Percentiles rank a stretch among this genome's conserved stretches.
Conservation (phyloP, 2,888 invertebrate genomes). For the Ochropacha duplaris region DNA sequence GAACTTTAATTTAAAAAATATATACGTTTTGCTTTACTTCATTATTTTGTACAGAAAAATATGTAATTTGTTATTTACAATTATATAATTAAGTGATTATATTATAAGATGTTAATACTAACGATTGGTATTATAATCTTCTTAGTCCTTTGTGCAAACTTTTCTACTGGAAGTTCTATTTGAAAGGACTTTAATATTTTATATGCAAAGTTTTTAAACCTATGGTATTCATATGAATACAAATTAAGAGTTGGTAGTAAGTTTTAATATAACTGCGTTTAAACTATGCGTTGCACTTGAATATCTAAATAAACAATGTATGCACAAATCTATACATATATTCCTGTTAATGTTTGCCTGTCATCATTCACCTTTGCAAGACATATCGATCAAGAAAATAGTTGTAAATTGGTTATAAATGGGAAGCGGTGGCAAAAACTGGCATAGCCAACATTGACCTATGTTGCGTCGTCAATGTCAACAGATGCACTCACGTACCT, state of each 20-base stretch:
- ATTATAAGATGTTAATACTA: neutral
- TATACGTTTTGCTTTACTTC: neutral
- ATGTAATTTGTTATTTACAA: too few species aligned
- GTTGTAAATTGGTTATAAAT: too few species aligned
- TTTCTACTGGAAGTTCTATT: constrained; percentile 1
- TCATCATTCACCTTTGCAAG: too few species aligned
- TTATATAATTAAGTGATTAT: neutral
- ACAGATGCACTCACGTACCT: too few species aligned
- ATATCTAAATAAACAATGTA: neutral
- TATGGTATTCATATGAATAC: neutral
- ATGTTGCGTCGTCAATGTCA: too few species aligned
- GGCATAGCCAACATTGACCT: too few species aligned
- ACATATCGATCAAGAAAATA: too few species aligned
- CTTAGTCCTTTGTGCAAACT: constrained; percentile 8
- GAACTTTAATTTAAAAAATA: neutral
- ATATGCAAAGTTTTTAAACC: constrained; percentile 15
- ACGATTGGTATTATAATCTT: neutral
- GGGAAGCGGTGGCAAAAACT: too few species aligned
- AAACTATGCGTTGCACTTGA: neutral
- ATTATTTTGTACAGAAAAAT: neutral
- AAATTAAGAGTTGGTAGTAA: neutral
- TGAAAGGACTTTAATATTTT: constrained; percentile 16
- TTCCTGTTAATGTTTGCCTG: too few species aligned
- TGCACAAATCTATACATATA: neutral
- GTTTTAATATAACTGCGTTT: neutral